Conservation (phyloP, 2,888 invertebrate species). For the Melanchra persicariae region DNA sequence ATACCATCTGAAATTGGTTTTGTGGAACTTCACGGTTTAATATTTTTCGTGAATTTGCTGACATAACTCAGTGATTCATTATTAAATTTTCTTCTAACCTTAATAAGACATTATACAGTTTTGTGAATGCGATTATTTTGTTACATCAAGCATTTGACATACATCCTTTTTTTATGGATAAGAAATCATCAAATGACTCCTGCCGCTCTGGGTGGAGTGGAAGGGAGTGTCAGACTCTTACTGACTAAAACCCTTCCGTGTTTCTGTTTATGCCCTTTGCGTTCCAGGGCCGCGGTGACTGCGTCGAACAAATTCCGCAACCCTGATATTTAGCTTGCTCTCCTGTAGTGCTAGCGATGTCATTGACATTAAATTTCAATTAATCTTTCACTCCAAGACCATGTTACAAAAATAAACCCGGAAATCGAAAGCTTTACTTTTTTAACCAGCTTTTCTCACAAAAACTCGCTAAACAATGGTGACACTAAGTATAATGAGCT, state of each 20-base stretch:
- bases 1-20: slow-evolving; percentile 58
- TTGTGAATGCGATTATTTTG: too few species aligned
- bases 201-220: too few species aligned
- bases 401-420: background rate
- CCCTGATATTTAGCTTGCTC: too few species aligned
- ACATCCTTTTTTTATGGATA: too few species aligned
- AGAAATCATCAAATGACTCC: too few species aligned
- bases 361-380: background rate
- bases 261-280: too few species aligned
- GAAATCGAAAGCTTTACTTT: background rate
- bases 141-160: too few species aligned
- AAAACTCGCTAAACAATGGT: slow-evolving; percentile 38
- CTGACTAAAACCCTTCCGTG: too few species aligned
- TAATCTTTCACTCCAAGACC: background rate
- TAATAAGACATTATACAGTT: background rate
- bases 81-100: background rate
- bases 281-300: too few species aligned
- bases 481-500: slow-evolving; percentile 60
- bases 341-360: background rate
- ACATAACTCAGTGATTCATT: slow-evolving; percentile 9
- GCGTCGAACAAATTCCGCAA: too few species aligned
- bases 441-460: slow-evolving; percentile 7
- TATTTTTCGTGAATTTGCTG: slow-evolving; percentile 43
- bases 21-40: slow-evolving; percentile 45
- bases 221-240: too few species aligned